These are phyloP conservation scores for Leptura quadrifasciata DNA, from an alignment of 2,888 invertebrate genomes.

Conservation along the genomic window DNA sequence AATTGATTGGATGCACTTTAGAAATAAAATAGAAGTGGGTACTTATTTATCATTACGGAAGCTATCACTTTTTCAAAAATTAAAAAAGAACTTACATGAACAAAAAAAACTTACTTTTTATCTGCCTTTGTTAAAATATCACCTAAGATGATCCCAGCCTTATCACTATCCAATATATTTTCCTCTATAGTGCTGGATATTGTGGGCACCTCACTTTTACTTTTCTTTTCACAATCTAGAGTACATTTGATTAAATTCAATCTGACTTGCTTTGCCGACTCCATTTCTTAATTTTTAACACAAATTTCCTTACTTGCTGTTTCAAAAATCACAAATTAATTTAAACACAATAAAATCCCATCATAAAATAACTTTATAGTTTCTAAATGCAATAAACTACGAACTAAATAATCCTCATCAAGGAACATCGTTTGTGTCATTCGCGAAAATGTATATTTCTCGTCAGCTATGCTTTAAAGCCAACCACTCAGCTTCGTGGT, in stretches of 20 bases:
- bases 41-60: too few relatives aligned
- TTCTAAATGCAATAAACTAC: background rate
- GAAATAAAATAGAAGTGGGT: too few relatives aligned
- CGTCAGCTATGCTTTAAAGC: background rate
- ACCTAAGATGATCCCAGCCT: slow-evolving; percentile 3
- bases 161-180: slow-evolving; percentile 18
- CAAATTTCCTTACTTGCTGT: background rate
- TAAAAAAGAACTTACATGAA: background rate
- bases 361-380: background rate
- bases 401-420: background rate
- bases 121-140: background rate
- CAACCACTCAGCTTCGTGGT: background rate
- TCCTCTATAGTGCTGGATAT: slow-evolving; percentile 22
- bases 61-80: too few relatives aligned
- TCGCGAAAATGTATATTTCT: background rate
- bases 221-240: slow-evolving; percentile 16
- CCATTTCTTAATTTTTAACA: slow-evolving; percentile 11
- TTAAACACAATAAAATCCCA: slow-evolving; percentile 12
- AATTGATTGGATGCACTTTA: too few relatives aligned
- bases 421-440: background rate
- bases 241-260: slow-evolving; percentile 1
- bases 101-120: slow-evolving; percentile 35
- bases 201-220: slow-evolving; percentile 27
- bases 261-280: slow-evolving; percentile 9
- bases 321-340: slow-evolving; percentile 1